These are phyloP conservation scores for Myrmecophaga tridactyla DNA, from an alignment of 2,113 vertebrate genomes.

Conservation along the genomic window DNA sequence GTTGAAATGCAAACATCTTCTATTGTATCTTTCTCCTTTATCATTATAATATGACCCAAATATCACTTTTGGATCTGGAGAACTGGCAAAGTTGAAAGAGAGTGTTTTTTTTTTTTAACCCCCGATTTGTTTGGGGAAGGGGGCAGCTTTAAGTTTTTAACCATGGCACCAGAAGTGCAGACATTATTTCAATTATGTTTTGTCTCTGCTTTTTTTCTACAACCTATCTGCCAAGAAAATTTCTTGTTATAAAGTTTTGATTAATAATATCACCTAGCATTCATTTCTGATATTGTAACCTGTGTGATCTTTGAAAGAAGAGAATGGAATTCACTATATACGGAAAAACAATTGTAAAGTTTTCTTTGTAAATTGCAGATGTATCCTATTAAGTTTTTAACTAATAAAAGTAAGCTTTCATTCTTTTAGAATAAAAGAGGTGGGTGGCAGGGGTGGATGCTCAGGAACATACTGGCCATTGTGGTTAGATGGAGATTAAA, in stretches of 20 bases:
- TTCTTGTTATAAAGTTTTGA: constrained; percentile 20
- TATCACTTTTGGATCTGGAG: not conserved
- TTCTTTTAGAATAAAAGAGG: constrained; percentile 39
- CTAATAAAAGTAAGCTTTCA: constrained; percentile 12
- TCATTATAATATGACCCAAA: not conserved
- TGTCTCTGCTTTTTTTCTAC: constrained; percentile 25
- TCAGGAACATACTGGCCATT: constrained; percentile 44
- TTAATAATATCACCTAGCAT: not conserved
- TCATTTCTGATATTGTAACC: constrained; percentile 19
- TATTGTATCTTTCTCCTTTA: constrained; percentile 10
- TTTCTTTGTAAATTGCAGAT: constrained; percentile 26
- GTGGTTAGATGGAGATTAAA: constrained; percentile 13
- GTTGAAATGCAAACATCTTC: not conserved
- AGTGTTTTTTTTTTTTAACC: not conserved
- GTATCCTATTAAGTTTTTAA: not conserved
- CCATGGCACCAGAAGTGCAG: not conserved
- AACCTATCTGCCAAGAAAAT: constrained; percentile 1
- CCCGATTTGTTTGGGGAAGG: not conserved
- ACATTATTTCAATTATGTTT: not conserved
- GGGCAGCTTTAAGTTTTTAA: constrained; percentile 26
- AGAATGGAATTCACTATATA: not conserved
- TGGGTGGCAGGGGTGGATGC: constrained; percentile 1
- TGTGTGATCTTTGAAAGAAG: constrained; percentile 8
- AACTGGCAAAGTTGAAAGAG: constrained; percentile 4
- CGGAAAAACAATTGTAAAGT: constrained; percentile 1